Evolutionary conservation across 2,797 vertebrate genomes (phyloP), one percentile per base, ranked within the genome.

Genomic region (Sebastes matsubarae): DNA sequence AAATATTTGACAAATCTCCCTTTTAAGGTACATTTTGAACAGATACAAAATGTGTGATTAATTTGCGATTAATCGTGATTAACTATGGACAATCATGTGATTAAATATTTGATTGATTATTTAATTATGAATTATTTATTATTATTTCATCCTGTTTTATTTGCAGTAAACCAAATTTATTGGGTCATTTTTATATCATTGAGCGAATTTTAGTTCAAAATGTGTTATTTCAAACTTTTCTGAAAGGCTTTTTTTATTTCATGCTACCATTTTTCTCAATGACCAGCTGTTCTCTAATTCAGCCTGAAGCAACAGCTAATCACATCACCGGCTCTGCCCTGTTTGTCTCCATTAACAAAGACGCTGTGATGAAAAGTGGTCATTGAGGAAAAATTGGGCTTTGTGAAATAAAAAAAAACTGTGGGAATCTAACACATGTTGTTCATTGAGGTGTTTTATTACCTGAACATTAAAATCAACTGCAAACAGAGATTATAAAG

Each of bases 401-500:
- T 25, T 18, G 10, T 67, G 29, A 46, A 68, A 50, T 59, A 18
- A 30, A 20, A 32, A 32, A 2, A 38, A 38, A 38, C n/a, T 11
- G 25, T 2, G 1, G 2, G 16, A 4, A 1, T 46, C 42, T 18
- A 46, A 52, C 8, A 52, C 20, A 8, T 52, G 13, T n/a, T 10
- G 50, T 55, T 58, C 46, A 46, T 70, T 52, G 25, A 54, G 69
- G 24, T 64, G 46, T 63, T 74, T 81, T 63, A 80, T 71, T 67
- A 22, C 12, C 25, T 14, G 6, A 59, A 60, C 22, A 32, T 63
- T 84, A 58, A 72, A 85, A 83, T 75, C 1, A 2, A 72, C 38
- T 74, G 54, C 18, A 73, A 52, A 77, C 36, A 16, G 20, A 42
- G 57, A 75, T 77, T 34, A 16, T 75, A 75, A 79, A 73, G 36